Conservation (phyloP, 2,888 invertebrate species). For the Julus scanicus region DNA sequence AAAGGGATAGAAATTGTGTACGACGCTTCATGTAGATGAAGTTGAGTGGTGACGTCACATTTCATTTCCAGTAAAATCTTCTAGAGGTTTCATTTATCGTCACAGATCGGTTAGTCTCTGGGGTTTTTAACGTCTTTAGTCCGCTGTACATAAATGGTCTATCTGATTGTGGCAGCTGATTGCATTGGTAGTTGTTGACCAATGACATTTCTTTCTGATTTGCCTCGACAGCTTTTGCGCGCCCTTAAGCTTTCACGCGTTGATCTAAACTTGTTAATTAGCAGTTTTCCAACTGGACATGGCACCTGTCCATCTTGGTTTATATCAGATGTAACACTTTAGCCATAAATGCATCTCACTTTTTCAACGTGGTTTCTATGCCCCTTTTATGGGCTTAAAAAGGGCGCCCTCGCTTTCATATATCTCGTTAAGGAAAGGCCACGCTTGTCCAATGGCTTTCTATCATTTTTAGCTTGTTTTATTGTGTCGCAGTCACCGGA, state of each 20-base stretch:
- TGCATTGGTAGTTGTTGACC: neutral
- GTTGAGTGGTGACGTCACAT: neutral
- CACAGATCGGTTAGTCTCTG: neutral
- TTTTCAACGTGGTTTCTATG: neutral
- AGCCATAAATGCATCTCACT: neutral
- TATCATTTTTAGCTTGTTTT: neutral
- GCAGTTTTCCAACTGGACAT: conserved; percentile 31
- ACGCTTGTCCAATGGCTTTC: neutral
- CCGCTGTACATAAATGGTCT: neutral
- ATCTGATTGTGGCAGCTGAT: conserved; percentile 14
- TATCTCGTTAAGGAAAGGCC: neutral
- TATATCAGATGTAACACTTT: conserved; percentile 40
- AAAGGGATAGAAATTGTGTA: neutral
- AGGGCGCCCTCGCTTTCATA: neutral
- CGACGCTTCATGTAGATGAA: neutral
- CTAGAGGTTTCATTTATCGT: neutral
- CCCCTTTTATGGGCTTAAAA: neutral
- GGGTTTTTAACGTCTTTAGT: neutral
- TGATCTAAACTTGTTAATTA: conserved; percentile 45
- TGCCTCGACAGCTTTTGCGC: conserved; percentile 14
- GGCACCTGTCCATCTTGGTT: conserved; percentile 40
- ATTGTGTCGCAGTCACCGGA: neutral
- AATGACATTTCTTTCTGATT: conserved; percentile 10
- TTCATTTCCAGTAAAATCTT: neutral
- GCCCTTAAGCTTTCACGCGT: neutral